Evolutionary conservation across 2,888 invertebrate genomes (phyloP).

Genomic region (Orgyia antiqua): DNA sequence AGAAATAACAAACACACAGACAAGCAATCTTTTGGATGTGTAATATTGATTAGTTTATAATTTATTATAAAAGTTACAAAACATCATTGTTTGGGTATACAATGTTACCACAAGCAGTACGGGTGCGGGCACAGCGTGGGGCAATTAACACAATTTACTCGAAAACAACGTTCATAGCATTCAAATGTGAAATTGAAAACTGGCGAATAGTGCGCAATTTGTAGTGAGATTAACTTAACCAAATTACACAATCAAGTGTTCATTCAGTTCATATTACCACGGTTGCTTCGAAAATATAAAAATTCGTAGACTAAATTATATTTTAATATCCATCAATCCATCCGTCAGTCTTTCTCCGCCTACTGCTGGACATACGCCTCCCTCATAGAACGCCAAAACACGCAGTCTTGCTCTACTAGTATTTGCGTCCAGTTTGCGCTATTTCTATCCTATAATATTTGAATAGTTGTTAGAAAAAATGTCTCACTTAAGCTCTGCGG

Average conservation of each 20-base stretch:
- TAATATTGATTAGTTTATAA: too few species aligned
- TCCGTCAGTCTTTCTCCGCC: too few species aligned
- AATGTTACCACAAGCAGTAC: constrained; percentile 25
- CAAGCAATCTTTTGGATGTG: too few species aligned
- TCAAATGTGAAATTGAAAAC: constrained; percentile 55
- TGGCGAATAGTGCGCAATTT: constrained; percentile 43
- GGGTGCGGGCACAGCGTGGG: constrained; percentile 11
- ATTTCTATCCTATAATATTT: constrained; percentile 22
- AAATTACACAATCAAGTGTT: constrained; percentile 60
- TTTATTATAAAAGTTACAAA: too few species aligned
- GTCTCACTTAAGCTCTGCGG: constrained; percentile 33
- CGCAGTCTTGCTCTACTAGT: too few species aligned
- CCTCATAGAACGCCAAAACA: too few species aligned
- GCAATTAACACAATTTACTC: constrained; percentile 39
- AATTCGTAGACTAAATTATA: too few species aligned
- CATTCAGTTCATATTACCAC: constrained; percentile 33
- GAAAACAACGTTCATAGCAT: constrained; percentile 48
- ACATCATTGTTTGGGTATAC: constrained; percentile 16
- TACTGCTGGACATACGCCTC: too few species aligned
- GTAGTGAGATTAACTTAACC: constrained; percentile 53
- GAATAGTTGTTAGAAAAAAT: constrained; percentile 43
- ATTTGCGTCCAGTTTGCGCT: constrained; percentile 24
- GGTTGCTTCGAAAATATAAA: constrained; percentile 26
- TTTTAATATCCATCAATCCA: too few species aligned
- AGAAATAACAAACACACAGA: too few species aligned